phyloP scores from a whole-genome alignment of 2,797 vertebrate genomes.

The Propithecus deckenii region DNA sequence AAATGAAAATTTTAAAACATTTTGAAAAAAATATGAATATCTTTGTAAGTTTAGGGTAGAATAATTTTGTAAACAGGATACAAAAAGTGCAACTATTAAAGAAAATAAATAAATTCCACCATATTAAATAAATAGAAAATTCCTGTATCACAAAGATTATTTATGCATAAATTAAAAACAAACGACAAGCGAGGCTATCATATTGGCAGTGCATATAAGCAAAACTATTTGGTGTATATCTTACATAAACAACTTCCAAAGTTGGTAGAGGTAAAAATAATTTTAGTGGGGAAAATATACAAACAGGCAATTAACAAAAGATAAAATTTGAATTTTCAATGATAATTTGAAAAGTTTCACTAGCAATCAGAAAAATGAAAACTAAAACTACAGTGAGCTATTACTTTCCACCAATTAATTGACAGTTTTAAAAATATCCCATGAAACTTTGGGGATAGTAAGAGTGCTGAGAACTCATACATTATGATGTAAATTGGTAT shows the following conservation, averaged over 20 bases:
- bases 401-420: neutral
- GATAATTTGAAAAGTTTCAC: neutral
- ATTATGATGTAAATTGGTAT: neutral
- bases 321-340: neutral
- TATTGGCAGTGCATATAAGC: neutral
- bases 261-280: neutral
- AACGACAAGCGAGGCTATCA: neutral
- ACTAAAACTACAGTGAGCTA: neutral
- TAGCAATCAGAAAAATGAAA: neutral
- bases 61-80: neutral
- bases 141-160: neutral
- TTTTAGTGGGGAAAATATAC: neutral
- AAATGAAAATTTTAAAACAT: neutral
- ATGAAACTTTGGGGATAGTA: neutral
- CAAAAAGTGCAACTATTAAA: neutral
- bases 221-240: neutral
- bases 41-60: neutral
- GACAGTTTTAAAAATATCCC: neutral
- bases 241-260: neutral
- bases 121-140: neutral
- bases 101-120: neutral
- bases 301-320: neutral
- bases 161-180: neutral
- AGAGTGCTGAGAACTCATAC: neutral
- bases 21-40: neutral